Evolutionary conservation across 2,797 vertebrate genomes (phyloP).

Genomic region (Halcyon badia): DNA sequence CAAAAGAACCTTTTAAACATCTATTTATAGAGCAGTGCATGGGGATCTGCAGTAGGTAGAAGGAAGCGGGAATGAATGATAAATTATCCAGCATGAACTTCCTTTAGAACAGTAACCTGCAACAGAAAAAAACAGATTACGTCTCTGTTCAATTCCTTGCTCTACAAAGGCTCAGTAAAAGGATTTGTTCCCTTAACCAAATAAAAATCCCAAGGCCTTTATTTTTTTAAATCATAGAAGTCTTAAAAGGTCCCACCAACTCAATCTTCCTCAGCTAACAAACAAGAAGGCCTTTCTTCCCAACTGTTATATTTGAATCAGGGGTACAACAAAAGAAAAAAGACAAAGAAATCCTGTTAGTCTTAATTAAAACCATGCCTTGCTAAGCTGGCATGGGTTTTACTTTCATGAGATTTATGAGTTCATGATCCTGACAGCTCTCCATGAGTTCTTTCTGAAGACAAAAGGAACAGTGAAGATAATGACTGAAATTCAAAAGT

Average conservation of each 20-base stretch:
- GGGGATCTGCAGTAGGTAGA: background rate
- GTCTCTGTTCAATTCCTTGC: background rate
- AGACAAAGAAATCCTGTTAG: background rate
- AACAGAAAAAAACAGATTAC: background rate
- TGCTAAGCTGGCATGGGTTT: background rate
- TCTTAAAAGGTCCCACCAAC: background rate
- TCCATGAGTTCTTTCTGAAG: constrained; percentile 14
- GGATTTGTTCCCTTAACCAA: background rate
- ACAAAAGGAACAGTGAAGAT: background rate
- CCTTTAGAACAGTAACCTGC: background rate
- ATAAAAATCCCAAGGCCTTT: background rate
- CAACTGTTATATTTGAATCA: background rate
- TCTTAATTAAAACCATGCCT: constrained; percentile 43
- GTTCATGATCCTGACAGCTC: constrained; percentile 39
- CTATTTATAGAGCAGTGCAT: constrained; percentile 34
- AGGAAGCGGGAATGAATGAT: constrained; percentile 13
- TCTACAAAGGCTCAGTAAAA: background rate
- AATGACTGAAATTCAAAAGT: background rate
- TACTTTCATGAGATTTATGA: constrained; percentile 21
- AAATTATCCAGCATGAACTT: constrained; percentile 12
- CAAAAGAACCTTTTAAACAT: constrained; percentile 10
- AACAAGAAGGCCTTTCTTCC: background rate
- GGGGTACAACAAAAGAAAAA: background rate
- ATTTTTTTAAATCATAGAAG: background rate
- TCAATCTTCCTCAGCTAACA: background rate